Base-by-base conservation (phyloP, 2,797 vertebrate genomes). In the Spinus olivaceus region DNA sequence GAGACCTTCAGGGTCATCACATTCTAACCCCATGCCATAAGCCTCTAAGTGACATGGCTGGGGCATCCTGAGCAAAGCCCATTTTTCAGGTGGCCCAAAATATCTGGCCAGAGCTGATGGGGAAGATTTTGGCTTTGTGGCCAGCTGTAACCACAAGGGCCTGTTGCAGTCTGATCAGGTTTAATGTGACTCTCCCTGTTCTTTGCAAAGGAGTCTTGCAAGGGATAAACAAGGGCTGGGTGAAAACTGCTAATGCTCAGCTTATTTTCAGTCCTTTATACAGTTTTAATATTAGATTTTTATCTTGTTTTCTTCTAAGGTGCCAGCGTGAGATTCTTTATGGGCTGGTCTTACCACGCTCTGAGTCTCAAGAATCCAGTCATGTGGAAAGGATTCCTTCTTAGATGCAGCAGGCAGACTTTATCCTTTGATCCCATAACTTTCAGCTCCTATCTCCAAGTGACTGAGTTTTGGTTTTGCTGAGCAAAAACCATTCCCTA, bases 161-260 rank as follows among this genome's bases (percentile, higher is more conserved):
- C 57, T 79, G 42, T 47, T 2, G 0, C 3, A 53, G 10, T 69
- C 46, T 86, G 54, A 3, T 24, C 0, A 0, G 28, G 8, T 65
- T 65, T 57, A 23, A 37, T 5, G 35, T 30, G 15, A 27, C 65
- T 81, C 66, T 86, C 25, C 12, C 4, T 4, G 37, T 46, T 41
- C 61, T 72, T 64, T 60, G 72, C 39, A 71, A 78, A 73, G 53
- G 54, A 72, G 21, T 37, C 44, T 53, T 66, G 66, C 17, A 88
- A 79, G 35, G 27, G 23, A 59, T 63, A 69, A 79, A 12, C 14
- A 25, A 73, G 37, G 59, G 20, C 49, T 28, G 12, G 13, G 24
- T 81, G 61, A 73, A 79, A 84, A 47, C 33, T 91, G 65, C 69
- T 66, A 12, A 20, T 18, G 9, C 54, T 88, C 66, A 8, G 28